These are phyloP conservation scores for Colletes collaris DNA, from an alignment of 2,888 invertebrate genomes.

Conservation along the genomic window DNA sequence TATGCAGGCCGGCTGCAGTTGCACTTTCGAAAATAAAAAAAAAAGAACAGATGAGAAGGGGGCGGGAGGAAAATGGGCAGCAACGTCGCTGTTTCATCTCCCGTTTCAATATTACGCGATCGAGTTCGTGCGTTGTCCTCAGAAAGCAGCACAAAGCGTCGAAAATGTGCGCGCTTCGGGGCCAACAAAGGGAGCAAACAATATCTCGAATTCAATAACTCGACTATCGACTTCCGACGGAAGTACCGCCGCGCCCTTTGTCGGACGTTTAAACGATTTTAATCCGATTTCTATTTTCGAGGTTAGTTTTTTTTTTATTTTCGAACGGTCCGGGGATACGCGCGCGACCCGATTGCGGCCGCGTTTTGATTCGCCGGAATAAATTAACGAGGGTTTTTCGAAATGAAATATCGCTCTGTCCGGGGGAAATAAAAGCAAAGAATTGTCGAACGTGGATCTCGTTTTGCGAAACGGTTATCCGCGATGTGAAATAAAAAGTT, in stretches of 20 bases:
- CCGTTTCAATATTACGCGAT: slow-evolving; percentile 35
- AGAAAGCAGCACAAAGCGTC: neutral
- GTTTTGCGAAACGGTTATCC: neutral
- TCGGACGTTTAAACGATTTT: slow-evolving; percentile 15
- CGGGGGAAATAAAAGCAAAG: neutral
- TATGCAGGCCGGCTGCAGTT: neutral
- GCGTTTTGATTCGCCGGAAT: slow-evolving; percentile 24
- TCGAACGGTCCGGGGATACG: too few species aligned
- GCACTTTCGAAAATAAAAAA: slow-evolving; percentile 24
- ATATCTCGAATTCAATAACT: slow-evolving; percentile 19
- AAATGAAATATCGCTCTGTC: slow-evolving; percentile 17
- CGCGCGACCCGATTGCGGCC: too few species aligned
- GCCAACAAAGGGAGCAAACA: slow-evolving; percentile 12
- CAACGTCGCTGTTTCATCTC: neutral
- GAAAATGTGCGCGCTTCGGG: neutral
- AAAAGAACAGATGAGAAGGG: too few species aligned
- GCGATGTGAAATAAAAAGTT: neutral
- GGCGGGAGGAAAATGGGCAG: too few species aligned
- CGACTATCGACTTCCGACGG: slow-evolving; percentile 38
- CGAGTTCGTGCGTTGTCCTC: slow-evolving; percentile 8
- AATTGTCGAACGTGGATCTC: neutral
- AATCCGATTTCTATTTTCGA: too few species aligned
- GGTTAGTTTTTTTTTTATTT: too few species aligned
- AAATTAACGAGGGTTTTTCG: slow-evolving; percentile 3
- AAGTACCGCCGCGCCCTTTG: slow-evolving; percentile 31